Conservation (phyloP, 2,113 vertebrate genomes). For the Pantherophis guttatus region DNA sequence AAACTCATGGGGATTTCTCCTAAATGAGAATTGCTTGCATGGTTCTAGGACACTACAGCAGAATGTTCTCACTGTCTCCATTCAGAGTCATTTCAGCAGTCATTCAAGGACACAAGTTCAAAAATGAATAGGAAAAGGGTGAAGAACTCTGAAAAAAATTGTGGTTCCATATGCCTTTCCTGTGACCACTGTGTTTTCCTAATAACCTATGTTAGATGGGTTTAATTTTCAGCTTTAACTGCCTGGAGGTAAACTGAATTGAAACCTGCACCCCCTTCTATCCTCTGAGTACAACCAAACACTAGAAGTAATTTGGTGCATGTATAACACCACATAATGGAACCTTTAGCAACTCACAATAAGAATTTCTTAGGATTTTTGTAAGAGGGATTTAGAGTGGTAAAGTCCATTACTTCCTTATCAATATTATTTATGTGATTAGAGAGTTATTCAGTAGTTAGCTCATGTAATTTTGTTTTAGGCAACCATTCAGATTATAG, state of each 20-base stretch:
- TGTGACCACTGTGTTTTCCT: background rate
- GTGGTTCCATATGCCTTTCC: background rate
- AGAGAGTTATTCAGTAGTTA: background rate
- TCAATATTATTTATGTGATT: background rate
- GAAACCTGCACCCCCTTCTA: background rate
- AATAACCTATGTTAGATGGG: background rate
- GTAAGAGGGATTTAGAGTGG: background rate
- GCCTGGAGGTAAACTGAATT: background rate
- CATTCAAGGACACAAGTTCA: background rate
- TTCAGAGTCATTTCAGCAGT: accelerated
- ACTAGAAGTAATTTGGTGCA: background rate
- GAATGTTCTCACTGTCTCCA: background rate
- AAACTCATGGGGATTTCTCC: background rate
- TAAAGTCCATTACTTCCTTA: background rate
- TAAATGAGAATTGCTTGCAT: background rate
- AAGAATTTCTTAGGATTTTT: background rate
- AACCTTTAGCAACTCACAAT: background rate
- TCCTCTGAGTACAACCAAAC: background rate
- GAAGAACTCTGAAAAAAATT: background rate
- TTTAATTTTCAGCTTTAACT: conserved; percentile 19
- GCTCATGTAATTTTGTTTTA: background rate
- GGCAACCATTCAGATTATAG: background rate
- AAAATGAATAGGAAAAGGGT: background rate
- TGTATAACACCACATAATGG: background rate
- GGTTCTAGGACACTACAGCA: background rate